Evolutionary conservation across 2,888 invertebrate genomes (phyloP), one percentile per base, ranked within the genome.

Genomic region (Elysia crispata): DNA sequence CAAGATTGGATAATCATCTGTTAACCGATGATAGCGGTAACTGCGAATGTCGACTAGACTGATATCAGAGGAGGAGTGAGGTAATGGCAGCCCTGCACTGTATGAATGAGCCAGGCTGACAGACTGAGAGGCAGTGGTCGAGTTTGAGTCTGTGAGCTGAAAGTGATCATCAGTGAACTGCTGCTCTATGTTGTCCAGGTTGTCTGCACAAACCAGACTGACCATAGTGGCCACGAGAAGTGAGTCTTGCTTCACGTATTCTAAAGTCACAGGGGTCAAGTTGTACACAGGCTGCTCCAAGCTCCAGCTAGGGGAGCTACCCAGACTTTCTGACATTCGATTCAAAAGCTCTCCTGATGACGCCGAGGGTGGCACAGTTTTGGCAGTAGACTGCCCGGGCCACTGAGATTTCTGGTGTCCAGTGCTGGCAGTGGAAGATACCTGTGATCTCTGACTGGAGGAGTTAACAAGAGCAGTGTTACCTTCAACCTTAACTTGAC

Each of bases 191-290:
- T 88, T 87, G 76, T 89, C 89, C 82, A 90, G 83, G 31, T 89
- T 88, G 81, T 89, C 90, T 0, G 88, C 85, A 75, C 90, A 89
- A 30, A 90, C 87, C 25, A 91, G 83, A 79, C 90, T 89, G 41
- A 83, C 89, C 73, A 91, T 82, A 0, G 90, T 90, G 18, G 91
- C 90, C 64, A 90, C 87, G 50, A 91, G 85, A 1, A 87, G 86
- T 5, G 89, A 89, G 67, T 88, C 87, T 11, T 83, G 83, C 67
- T 89, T 88, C 62, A 91, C 86, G 76, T 91, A 91, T 57, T 91
- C 89, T 77, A 91, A 77, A 0, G 90, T 90, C 6, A 86, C 83
- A 18, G 90, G 88, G 1, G 89, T 90, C 66, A 90, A 83, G 64
- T 84, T 80, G 70, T 80, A 80, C n/a, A 25, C 60, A 0, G 80